These are phyloP conservation scores for Falco naumanni DNA, from an alignment of 2,797 vertebrate genomes.

Conservation along the genomic window DNA sequence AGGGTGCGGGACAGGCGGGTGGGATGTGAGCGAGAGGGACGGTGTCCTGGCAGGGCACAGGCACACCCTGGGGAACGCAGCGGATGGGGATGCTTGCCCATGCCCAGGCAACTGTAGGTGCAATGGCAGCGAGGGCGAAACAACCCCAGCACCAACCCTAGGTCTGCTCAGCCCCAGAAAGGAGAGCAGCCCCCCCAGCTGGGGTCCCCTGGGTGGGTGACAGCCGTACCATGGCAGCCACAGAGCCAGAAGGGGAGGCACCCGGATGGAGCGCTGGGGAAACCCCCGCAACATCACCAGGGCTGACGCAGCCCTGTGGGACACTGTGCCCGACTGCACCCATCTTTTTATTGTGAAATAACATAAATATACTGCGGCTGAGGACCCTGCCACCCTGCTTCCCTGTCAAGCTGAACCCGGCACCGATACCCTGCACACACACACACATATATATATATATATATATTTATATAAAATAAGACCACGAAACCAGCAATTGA, in stretches of 20 bases:
- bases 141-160: not conserved
- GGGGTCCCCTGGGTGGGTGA: accelerated
- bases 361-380: accelerated
- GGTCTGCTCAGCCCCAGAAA: not conserved
- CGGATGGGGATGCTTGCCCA: accelerated
- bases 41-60: accelerated
- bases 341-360: not conserved
- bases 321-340: not conserved
- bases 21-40: not conserved
- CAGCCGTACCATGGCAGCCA: accelerated
- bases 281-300: no score
- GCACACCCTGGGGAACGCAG: not conserved
- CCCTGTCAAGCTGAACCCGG: not conserved
- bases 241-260: not conserved
- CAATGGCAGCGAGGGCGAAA: not conserved
- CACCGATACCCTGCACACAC: not conserved
- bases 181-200: accelerated
- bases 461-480: not conserved
- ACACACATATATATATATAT: no score
- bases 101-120: accelerated
- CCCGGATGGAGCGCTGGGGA: accelerated
- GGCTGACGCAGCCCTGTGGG: not conserved
- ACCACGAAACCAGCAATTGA: not conserved
- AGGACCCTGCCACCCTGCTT: not conserved
- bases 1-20: accelerated